A percentile compares a stretch with the other conserved stretches of the same genome.
Conservation (phyloP, 2,888 invertebrate species). For the Drosophila nr. perissopoda region DNA sequence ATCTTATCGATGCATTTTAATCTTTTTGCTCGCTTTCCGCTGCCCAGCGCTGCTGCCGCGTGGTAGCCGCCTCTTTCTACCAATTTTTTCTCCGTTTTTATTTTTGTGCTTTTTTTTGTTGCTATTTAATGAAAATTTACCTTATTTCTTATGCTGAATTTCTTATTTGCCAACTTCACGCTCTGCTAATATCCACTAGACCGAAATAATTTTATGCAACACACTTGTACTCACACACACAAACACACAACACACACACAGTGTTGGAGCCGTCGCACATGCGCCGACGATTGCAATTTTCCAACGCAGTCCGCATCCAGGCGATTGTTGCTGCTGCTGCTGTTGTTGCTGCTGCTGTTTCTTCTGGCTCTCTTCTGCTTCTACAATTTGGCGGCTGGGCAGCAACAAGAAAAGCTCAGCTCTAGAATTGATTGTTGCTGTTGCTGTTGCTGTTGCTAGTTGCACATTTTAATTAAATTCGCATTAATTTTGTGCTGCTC, state of each 20-base stretch:
- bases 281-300: constrained; percentile 69
- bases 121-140: constrained; percentile 75
- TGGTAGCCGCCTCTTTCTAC: constrained; percentile 21
- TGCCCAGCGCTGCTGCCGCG: constrained; percentile 36
- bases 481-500: constrained; percentile 74
- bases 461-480: constrained; percentile 81
- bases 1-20: constrained; percentile 40
- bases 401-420: constrained; percentile 74
- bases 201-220: constrained; percentile 85
- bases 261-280: constrained; percentile 64
- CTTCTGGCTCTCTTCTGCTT: constrained; percentile 33
- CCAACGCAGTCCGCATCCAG: constrained; percentile 56
- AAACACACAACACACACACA: constrained; percentile 22
- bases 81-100: constrained; percentile 45
- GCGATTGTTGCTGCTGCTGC: constrained; percentile 38
- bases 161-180: constrained; percentile 85
- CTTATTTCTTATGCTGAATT: constrained; percentile 71
- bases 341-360: constrained; percentile 27
- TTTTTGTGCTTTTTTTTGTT: constrained; percentile 41
- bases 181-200: constrained; percentile 85
- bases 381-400: constrained; percentile 64
- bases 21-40: constrained; percentile 40
- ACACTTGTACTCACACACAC: constrained; percentile 71
- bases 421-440: constrained; percentile 60
- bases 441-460: constrained; percentile 65